Evolutionary conservation across 2,113 vertebrate genomes (phyloP), one percentile per base, ranked within the genome.

Genomic region (Megaceryle torquata): DNA sequence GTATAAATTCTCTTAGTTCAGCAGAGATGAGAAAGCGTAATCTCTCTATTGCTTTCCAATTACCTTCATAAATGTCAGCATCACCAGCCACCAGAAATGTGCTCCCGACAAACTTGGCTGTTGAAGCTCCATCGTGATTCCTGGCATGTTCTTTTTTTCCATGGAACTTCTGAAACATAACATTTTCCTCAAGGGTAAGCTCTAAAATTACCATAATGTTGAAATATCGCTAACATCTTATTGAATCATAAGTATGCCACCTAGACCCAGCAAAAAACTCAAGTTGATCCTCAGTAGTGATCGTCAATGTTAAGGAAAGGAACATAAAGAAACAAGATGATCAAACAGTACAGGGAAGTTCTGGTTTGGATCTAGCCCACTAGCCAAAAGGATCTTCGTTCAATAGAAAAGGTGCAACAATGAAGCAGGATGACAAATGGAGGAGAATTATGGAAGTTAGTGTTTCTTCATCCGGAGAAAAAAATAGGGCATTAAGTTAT

Each of bases 381-480:
- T 50, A 63, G 76, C 77, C 81, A 88, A 78, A 60, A 56, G 56
- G 26, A 86, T 87, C 72, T 94, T 89, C 53, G 5, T 79, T 78
- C 82, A 87, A 60, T 78, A 82, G 29, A 84, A 94, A 93, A 95
- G 91, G 93, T 95, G 88, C 93, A 96, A 92, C 83, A 88, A 77
- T n/a, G 54, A 96, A 85, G 63, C 51, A 88, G 63, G 82, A 90
- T 94, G 77, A 93, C 90, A 85, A 88, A 88, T 39, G 80, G 77
- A 94, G 82, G 44, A 79, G 91, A 92, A 96, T 56, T 87, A 96
- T 5, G n/a, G 80, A 95, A 95, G 85, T 91, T 90, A 92, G 68
- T 91, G 57, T 96, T 95, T 95, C 95, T 94, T 93, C 90, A 86
- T 88, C 61, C 92, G 82, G 89, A 92, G 89, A 59, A 87, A 93